Evolutionary conservation across 2,797 vertebrate genomes (phyloP).

Genomic region (Coccyzus lansbergi): DNA sequence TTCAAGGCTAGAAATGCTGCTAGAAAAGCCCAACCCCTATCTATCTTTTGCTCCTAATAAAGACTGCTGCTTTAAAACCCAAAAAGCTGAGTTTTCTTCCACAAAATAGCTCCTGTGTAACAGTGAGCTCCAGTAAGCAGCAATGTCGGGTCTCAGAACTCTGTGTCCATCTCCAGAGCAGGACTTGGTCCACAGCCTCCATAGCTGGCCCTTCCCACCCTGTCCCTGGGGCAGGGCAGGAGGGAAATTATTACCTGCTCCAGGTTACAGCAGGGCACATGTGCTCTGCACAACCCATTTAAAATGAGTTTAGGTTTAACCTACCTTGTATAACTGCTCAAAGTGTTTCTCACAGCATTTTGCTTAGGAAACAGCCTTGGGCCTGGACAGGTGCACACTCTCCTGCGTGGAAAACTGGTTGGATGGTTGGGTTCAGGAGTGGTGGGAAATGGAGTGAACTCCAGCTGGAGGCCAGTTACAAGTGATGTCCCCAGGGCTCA

Average conservation of each 20-base stretch:
- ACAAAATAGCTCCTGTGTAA: neutral
- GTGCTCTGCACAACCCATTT: neutral
- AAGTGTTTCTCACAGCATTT: too few relatives aligned
- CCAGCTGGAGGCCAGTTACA: too few relatives aligned
- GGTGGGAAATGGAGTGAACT: too few relatives aligned
- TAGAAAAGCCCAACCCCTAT: too few relatives aligned
- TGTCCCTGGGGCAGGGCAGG: neutral
- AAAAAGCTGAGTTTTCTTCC: neutral
- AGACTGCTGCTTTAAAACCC: too few relatives aligned
- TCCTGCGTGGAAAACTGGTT: too few relatives aligned
- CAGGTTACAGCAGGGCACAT: accelerated
- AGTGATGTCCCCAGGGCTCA: too few relatives aligned
- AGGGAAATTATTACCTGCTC: neutral
- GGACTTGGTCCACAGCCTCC: accelerated
- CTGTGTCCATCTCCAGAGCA: accelerated
- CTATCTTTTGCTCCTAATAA: neutral
- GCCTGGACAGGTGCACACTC: too few relatives aligned
- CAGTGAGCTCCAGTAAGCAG: neutral
- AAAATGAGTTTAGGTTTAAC: accelerated
- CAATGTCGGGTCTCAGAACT: accelerated
- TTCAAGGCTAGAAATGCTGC: too few relatives aligned
- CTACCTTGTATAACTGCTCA: neutral
- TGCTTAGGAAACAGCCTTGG: too few relatives aligned
- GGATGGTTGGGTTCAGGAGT: too few relatives aligned
- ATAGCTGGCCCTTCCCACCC: accelerated